phyloP scores from a whole-genome alignment of 1,140 invertebrate species.

The Caerostris extrusa region DNA sequence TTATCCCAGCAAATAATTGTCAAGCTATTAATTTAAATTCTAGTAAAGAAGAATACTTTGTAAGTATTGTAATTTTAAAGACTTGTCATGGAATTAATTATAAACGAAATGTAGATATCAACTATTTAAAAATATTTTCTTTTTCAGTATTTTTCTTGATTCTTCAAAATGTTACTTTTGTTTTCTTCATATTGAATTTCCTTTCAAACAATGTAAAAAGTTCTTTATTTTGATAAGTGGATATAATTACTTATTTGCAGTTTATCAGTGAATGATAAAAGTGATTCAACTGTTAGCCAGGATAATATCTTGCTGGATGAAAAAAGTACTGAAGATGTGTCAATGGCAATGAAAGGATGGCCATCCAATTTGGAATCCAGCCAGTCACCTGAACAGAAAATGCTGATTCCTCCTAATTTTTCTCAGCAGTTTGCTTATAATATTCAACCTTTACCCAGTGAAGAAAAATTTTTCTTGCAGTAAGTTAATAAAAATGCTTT shows the following conservation, averaged over 20 bases:
- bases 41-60: too few species aligned
- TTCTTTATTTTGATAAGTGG: background rate
- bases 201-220: background rate
- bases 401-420: slow-evolving; percentile 26
- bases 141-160: too few species aligned
- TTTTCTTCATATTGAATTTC: too few species aligned
- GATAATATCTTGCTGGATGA: background rate
- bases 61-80: too few species aligned
- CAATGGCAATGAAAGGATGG: slow-evolving; percentile 49
- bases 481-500: slow-evolving; percentile 22
- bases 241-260: slow-evolving; percentile 11
- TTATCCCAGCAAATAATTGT: too few species aligned
- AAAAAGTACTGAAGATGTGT: slow-evolving; percentile 10
- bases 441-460: slow-evolving; percentile 31
- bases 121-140: too few species aligned
- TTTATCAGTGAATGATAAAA: background rate
- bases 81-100: too few species aligned
- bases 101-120: too few species aligned
- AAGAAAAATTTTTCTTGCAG: slow-evolving; percentile 62
- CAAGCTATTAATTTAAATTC: too few species aligned
- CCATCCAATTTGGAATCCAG: slow-evolving; percentile 4
- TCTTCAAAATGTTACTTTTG: too few species aligned
- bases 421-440: slow-evolving; percentile 52
- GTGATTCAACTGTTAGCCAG: background rate
- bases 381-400: slow-evolving; percentile 17